phyloP scores from a whole-genome alignment of 2,797 vertebrate species.

The Aselliscus stoliczkanus region DNA sequence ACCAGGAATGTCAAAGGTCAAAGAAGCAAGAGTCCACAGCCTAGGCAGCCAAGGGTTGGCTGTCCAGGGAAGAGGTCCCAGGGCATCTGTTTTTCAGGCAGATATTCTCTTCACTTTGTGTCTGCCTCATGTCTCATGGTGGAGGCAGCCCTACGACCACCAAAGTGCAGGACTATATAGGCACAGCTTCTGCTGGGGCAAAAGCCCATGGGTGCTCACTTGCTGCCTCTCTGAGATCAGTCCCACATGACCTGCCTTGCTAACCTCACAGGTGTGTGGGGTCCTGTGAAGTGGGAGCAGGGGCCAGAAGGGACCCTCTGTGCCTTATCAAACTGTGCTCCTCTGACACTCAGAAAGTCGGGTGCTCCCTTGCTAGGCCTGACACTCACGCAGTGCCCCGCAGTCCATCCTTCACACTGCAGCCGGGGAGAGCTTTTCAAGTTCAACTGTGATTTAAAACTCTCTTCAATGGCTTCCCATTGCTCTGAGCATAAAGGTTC shows the following conservation, averaged over 20 bases:
- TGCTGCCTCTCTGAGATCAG: background rate
- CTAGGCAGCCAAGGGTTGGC: background rate
- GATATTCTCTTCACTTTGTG: background rate
- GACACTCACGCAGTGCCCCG: rapidly evolving
- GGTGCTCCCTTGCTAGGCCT: background rate
- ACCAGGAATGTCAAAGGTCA: background rate
- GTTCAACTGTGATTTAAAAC: background rate
- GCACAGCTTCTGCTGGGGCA: background rate
- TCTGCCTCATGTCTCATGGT: rapidly evolving
- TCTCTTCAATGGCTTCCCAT: background rate
- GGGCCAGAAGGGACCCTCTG: background rate
- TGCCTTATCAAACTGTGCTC: no score
- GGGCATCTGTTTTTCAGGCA: background rate
- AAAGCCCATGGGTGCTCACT: rapidly evolving
- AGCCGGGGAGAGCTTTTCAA: background rate
- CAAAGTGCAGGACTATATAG: no score
- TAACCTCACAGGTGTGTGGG: background rate
- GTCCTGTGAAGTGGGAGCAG: rapidly evolving
- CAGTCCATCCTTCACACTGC: background rate
- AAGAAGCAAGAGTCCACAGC: background rate
- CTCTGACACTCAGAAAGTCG: background rate
- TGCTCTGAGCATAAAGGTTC: background rate
- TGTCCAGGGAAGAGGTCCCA: background rate
- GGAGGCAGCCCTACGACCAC: background rate
- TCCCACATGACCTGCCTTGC: rapidly evolving